Percentiles rank a stretch among this genome's conserved stretches.
phyloP scores from a whole-genome alignment of 2,113 vertebrate species.

The Antechinus flavipes region DNA sequence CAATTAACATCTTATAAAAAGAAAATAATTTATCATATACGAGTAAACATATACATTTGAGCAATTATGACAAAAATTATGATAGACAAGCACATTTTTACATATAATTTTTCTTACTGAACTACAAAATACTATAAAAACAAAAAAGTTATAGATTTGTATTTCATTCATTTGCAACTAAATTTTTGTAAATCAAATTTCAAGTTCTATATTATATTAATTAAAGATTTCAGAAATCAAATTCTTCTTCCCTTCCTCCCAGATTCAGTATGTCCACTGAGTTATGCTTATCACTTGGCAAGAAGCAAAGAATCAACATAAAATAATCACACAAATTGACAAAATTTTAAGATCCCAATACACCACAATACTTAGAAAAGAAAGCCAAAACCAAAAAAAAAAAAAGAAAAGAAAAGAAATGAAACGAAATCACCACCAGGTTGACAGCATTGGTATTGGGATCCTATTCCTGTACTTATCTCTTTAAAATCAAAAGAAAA shows the following conservation, averaged over 20 bases:
- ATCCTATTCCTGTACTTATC: slow-evolving; percentile 85
- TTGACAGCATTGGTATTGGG: slow-evolving; percentile 73
- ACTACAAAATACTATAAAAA: slow-evolving; percentile 49
- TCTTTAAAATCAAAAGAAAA: slow-evolving; percentile 66
- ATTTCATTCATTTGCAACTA: slow-evolving; percentile 33
- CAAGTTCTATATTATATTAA: slow-evolving; percentile 42
- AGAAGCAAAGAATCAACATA: slow-evolving; percentile 84
- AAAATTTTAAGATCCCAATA: slow-evolving; percentile 81
- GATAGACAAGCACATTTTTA: slow-evolving; percentile 66
- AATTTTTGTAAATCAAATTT: slow-evolving; percentile 51
- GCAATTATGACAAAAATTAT: slow-evolving; percentile 26
- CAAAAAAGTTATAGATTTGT: slow-evolving; percentile 26
- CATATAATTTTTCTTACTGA: not conserved
- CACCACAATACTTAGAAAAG: slow-evolving; percentile 84
- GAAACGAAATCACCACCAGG: slow-evolving; percentile 75
- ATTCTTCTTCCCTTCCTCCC: slow-evolving; percentile 84
- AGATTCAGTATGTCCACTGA: slow-evolving; percentile 86
- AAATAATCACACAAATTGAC: slow-evolving; percentile 80
- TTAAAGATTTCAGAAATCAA: slow-evolving; percentile 64
- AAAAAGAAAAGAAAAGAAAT: not conserved
- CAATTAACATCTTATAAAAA: slow-evolving; percentile 1
- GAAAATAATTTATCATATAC: slow-evolving; percentile 43
- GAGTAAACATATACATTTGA: slow-evolving; percentile 35
- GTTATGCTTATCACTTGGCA: slow-evolving; percentile 77
- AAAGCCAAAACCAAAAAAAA: slow-evolving; percentile 35